Conservation (phyloP, 2,888 invertebrate genomes). For the Spodoptera picta region DNA sequence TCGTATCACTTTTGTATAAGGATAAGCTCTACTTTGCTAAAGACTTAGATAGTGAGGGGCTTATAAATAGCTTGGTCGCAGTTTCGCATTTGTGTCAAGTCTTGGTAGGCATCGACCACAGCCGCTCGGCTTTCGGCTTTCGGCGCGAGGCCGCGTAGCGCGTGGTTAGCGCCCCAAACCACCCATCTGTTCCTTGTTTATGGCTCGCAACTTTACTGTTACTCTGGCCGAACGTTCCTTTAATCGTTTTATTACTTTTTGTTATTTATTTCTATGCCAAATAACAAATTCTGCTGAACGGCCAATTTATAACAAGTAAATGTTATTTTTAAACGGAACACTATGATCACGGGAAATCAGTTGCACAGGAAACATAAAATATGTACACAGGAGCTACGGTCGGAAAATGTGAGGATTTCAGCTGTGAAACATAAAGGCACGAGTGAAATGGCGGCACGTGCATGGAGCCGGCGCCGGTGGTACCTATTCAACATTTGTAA, state of each 20-base stretch:
- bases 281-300: constrained; percentile 33
- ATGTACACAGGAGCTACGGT: constrained; percentile 13
- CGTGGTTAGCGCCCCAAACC: constrained; percentile 43
- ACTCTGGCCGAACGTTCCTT: constrained; percentile 51
- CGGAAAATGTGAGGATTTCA: constrained; percentile 35
- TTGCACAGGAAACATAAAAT: constrained; percentile 12
- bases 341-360: not conserved
- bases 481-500: constrained; percentile 15
- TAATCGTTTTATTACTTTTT: constrained; percentile 57
- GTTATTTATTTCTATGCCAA: constrained; percentile 47
- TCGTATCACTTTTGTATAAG: constrained; percentile 34
- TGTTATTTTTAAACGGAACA: constrained; percentile 25
- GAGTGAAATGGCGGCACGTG: constrained; percentile 19
- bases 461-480: constrained; percentile 1
- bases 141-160: constrained; percentile 30
- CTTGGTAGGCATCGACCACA: constrained; percentile 47
- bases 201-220: constrained; percentile 58
- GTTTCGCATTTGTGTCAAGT: constrained; percentile 54
- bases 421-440: constrained; percentile 19
- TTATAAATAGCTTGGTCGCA: constrained; percentile 52
- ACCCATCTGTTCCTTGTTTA: constrained; percentile 62
- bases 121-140: constrained; percentile 45
- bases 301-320: constrained; percentile 21
- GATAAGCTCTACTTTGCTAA: constrained; percentile 47
- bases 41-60: constrained; percentile 38